Evolutionary conservation across 2,797 vertebrate species (phyloP), one percentile per base, ranked within the genome.

Genomic region (Simalia tracyae): DNA sequence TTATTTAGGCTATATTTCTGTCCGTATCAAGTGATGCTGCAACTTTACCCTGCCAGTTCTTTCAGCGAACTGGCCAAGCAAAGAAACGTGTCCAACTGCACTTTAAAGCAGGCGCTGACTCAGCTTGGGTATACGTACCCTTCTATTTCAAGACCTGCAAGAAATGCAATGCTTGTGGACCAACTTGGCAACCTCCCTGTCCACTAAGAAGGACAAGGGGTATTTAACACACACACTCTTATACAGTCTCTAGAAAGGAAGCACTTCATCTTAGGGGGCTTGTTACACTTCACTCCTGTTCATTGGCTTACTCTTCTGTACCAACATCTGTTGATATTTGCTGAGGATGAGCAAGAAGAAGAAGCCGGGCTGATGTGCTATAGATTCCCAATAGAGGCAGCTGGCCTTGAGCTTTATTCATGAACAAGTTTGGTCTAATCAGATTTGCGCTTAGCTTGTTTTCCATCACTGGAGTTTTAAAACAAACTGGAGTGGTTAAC

Each of bases 381-480:
- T 1, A 42, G 64, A 91, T 90, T 76, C 54, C 84, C 91, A 85
- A 76, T 54, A 14, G 5, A 84, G 91, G 8, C 56, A 57, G 1
- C 66, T 91, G 42, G 63, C 31, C 61, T 66, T 85, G 46, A 91
- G 72, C 90, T 84, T 68, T 91, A 59, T 90, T 24, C 14, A 28
- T 5, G 42, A 5, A 28, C 1, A n/a, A 42, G 81, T 0, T 0
- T 10, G 28, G 68, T 1, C 1, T 0, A 0, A 31, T 36, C 0
- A 0, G 0, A 3, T 22, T 46, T 56, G 76, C 26, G 9, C 28
- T 12, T 46, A 84, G 42, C 14, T 0, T 0, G 22, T n/a, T 86
- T 68, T 57, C 26, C 6, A 72, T 66, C 24, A 42, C 76, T n/a
- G 31, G 76, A 28, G 59, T 19, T 6, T 22, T 8, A 28, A 36